Percentiles rank a stretch among this genome's conserved stretches.
Evolutionary conservation across 2,113 vertebrate genomes (phyloP).

Genomic region (Osmerus eperlanus): DNA sequence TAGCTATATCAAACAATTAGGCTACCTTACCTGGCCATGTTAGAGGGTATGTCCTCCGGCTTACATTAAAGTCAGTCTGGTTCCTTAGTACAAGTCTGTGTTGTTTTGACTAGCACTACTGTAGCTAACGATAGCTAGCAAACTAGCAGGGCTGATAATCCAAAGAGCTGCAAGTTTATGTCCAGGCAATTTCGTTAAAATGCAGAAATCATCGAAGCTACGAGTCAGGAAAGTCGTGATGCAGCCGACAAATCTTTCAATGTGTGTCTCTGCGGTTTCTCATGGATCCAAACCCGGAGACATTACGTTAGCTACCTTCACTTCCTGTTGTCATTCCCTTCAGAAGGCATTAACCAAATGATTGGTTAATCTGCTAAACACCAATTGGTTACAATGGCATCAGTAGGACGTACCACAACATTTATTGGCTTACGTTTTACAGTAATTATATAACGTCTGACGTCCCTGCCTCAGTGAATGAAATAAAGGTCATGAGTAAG

Average conservation of each 20-base stretch:
- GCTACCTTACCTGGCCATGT: background rate
- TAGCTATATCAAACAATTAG: background rate
- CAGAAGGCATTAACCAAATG: background rate
- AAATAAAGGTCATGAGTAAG: background rate
- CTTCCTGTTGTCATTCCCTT: conserved; percentile 64
- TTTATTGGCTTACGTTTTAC: background rate
- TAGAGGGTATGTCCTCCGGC: too few species aligned
- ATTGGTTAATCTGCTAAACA: conserved; percentile 53
- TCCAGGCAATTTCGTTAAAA: too few species aligned
- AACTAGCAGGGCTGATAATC: too few species aligned
- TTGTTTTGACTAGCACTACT: too few species aligned
- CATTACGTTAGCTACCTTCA: conserved; percentile 10
- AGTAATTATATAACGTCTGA: conserved; percentile 29
- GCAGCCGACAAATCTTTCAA: too few species aligned
- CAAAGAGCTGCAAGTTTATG: too few species aligned
- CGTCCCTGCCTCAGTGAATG: background rate
- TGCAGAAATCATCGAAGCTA: too few species aligned
- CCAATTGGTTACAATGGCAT: conserved; percentile 44
- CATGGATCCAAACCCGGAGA: background rate
- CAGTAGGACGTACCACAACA: background rate
- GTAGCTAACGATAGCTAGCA: too few species aligned
- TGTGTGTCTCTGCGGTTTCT: background rate
- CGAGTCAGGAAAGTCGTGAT: too few species aligned
- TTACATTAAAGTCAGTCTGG: too few species aligned
- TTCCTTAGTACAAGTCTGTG: background rate